Conservation (phyloP, 2,113 vertebrate genomes). For the Regulus satrapa region DNA sequence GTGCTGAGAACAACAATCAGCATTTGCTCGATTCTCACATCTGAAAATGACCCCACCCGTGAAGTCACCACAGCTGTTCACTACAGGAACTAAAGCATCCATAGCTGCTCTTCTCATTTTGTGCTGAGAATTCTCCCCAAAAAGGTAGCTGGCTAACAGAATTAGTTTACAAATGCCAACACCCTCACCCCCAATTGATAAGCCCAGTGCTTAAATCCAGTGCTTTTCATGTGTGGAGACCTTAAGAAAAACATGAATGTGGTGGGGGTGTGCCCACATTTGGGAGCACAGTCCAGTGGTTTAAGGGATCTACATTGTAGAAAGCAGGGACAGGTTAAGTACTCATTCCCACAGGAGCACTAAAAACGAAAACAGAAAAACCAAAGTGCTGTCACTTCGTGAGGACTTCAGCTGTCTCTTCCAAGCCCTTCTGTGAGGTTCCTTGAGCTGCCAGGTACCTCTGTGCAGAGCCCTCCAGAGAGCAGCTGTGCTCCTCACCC, state of each 20-base stretch:
- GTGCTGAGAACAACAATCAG: background rate
- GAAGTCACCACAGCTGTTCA: background rate
- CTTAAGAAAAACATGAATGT: background rate
- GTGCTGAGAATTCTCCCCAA: background rate
- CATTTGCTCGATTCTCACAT: background rate
- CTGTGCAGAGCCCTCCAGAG: accelerated
- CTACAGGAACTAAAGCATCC: background rate
- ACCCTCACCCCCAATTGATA: background rate
- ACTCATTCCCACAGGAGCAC: background rate
- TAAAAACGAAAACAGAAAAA: background rate
- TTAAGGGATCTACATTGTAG: background rate
- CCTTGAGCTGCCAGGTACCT: background rate
- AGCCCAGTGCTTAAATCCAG: background rate
- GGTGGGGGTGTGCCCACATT: accelerated
- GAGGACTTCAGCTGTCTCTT: background rate
- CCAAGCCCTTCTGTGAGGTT: background rate
- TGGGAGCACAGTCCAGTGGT: accelerated
- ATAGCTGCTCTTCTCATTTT: background rate
- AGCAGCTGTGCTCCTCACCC: background rate
- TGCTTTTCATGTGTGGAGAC: background rate
- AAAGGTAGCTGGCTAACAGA: background rate
- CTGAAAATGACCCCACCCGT: background rate
- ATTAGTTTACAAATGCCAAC: background rate
- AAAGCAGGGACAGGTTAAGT: background rate
- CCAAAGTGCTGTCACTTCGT: background rate